Conservation (phyloP, 2,113 vertebrate genomes). For the Neogale vison region DNA sequence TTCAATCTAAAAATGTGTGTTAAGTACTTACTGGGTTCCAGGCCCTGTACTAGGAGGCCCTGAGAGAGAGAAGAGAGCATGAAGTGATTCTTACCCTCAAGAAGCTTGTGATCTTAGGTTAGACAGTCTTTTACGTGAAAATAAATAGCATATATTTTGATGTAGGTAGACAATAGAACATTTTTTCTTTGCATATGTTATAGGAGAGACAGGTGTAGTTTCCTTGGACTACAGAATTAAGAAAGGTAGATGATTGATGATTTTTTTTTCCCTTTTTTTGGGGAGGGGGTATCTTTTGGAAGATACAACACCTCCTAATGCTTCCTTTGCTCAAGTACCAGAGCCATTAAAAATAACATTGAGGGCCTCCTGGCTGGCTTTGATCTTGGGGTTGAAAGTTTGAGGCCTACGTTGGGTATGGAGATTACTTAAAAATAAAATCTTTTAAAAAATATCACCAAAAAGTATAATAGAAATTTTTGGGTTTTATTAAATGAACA, state of each 20-base stretch:
- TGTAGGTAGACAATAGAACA: not conserved
- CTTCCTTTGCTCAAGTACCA: not conserved
- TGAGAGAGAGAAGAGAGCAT: not conserved
- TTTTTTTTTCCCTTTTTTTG: not conserved
- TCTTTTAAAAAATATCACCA: not conserved
- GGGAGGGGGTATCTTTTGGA: not conserved
- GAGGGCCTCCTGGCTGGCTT: not conserved
- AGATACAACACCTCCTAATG: not conserved
- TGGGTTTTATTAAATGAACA: slow-evolving; percentile 6
- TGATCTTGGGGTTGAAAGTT: not conserved
- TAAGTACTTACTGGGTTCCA: not conserved
- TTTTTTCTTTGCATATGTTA: not conserved
- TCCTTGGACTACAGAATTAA: not conserved
- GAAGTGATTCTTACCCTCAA: not conserved
- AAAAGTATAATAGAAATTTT: not conserved
- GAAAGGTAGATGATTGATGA: not conserved
- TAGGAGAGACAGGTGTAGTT: not conserved
- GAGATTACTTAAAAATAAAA: not conserved
- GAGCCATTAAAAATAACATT: not conserved
- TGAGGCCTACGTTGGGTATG: not conserved
- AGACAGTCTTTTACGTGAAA: not conserved
- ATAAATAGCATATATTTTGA: not conserved
- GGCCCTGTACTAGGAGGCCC: not conserved
- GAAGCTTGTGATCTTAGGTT: not conserved
- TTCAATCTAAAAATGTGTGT: not conserved